Percentiles rank a stretch among this genome's conserved stretches.
Conservation (phyloP, 2,113 vertebrate species). For the Hydropotes inermis region DNA sequence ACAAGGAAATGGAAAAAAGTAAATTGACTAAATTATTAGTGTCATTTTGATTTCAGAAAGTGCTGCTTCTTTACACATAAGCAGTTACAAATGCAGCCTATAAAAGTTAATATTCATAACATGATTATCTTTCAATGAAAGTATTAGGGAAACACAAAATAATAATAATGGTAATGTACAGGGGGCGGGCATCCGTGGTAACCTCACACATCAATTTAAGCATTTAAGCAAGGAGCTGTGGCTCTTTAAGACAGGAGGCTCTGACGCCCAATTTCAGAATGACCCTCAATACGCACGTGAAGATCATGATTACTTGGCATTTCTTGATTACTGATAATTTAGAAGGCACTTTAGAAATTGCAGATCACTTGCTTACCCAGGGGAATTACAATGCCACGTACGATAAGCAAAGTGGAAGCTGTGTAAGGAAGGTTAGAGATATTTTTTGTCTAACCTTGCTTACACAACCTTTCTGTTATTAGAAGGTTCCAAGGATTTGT, state of each 20-base stretch:
- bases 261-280: background rate
- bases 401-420: background rate
- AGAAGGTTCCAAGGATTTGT: background rate
- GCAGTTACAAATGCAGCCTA: constrained; percentile 55
- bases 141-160: constrained; percentile 59
- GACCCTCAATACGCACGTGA: background rate
- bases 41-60: constrained; percentile 65
- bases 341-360: constrained; percentile 42
- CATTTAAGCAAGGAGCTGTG: fast-evolving
- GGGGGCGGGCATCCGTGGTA: background rate
- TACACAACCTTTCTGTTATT: background rate
- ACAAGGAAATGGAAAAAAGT: constrained; percentile 27
- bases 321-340: constrained; percentile 36
- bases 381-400: background rate
- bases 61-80: constrained; percentile 66
- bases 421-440: background rate
- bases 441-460: background rate
- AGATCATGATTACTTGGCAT: background rate
- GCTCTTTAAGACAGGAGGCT: background rate
- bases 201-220: background rate
- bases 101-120: constrained; percentile 71
- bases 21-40: constrained; percentile 72
- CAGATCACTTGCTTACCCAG: background rate
- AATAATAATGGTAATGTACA: background rate
- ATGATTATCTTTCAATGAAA: constrained; percentile 66